Conservation (phyloP, 2,888 invertebrate species). For the Oligia strigilis region DNA sequence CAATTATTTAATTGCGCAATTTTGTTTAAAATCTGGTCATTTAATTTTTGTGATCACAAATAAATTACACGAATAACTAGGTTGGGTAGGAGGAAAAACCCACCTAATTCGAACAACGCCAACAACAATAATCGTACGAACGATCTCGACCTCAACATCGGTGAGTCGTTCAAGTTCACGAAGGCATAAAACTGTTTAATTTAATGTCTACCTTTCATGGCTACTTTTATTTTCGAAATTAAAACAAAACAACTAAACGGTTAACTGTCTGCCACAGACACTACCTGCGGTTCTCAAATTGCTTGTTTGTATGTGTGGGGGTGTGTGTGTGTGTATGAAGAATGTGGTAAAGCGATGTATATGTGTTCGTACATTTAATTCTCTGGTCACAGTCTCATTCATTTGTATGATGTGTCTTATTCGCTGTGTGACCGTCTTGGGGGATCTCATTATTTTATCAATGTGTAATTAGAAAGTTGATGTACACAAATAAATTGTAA, state of each 20-base stretch:
- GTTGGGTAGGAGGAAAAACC: neutral
- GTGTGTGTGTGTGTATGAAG: constrained; percentile 11
- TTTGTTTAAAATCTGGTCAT: neutral
- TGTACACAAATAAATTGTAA: neutral
- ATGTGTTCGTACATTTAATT: constrained; percentile 27
- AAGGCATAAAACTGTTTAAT: constrained; percentile 50
- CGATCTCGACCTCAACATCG: neutral
- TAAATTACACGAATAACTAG: neutral
- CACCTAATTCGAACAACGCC: neutral
- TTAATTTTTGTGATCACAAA: neutral
- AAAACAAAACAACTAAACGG: constrained; percentile 48
- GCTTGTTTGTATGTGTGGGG: constrained; percentile 14
- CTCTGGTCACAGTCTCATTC: constrained; percentile 39
- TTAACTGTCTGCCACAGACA: constrained; percentile 37
- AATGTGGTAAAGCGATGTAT: neutral
- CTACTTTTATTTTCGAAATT: constrained; percentile 46
- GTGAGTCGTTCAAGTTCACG: constrained; percentile 11
- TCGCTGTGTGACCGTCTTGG: neutral
- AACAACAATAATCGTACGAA: no score
- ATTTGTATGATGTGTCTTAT: constrained; percentile 14
- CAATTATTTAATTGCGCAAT: neutral
- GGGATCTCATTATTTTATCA: constrained; percentile 14
- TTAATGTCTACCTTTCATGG: no score
- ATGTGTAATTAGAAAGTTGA: neutral
- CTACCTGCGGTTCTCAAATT: constrained; percentile 54